Evolutionary conservation across 2,888 invertebrate species (phyloP).

Genomic region (Itoplectis maculator): DNA sequence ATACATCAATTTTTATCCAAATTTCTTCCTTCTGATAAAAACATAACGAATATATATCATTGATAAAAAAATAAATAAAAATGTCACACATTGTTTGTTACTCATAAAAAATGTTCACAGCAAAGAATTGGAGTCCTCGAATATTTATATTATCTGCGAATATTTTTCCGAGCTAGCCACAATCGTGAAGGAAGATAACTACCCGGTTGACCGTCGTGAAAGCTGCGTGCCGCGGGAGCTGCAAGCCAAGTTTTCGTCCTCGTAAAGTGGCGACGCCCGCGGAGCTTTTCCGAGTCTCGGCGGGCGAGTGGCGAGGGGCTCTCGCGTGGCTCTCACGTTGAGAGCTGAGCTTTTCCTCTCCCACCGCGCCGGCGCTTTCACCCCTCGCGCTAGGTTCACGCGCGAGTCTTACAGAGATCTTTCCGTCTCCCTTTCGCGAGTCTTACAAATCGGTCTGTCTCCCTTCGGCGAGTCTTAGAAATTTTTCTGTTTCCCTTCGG

Average conservation of each 20-base stretch:
- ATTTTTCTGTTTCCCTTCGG: too few species aligned
- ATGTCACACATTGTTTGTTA: too few species aligned
- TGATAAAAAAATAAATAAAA: background rate
- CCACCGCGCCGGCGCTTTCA: background rate
- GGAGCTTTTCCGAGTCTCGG: constrained; percentile 25
- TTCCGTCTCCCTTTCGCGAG: too few species aligned
- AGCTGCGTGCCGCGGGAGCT: background rate
- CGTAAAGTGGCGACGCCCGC: constrained; percentile 15
- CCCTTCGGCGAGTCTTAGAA: too few species aligned
- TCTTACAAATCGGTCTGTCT: too few species aligned
- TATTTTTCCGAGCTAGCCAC: too few species aligned
- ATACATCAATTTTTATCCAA: too few species aligned
- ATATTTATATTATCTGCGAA: too few species aligned
- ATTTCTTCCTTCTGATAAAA: background rate
- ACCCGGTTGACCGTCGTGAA: constrained; percentile 16
- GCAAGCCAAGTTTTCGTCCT: background rate
- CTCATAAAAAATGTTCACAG: too few species aligned
- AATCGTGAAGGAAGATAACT: constrained; percentile 63
- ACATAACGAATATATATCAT: background rate
- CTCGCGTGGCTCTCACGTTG: constrained; percentile 9
- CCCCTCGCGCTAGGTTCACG: background rate
- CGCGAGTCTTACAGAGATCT: background rate
- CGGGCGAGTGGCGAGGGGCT: constrained; percentile 16
- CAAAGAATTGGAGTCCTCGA: too few species aligned
- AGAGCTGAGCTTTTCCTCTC: constrained; percentile 37